These are phyloP conservation scores for Jacana jacana DNA, from an alignment of 2,113 vertebrate species.

Conservation along the genomic window DNA sequence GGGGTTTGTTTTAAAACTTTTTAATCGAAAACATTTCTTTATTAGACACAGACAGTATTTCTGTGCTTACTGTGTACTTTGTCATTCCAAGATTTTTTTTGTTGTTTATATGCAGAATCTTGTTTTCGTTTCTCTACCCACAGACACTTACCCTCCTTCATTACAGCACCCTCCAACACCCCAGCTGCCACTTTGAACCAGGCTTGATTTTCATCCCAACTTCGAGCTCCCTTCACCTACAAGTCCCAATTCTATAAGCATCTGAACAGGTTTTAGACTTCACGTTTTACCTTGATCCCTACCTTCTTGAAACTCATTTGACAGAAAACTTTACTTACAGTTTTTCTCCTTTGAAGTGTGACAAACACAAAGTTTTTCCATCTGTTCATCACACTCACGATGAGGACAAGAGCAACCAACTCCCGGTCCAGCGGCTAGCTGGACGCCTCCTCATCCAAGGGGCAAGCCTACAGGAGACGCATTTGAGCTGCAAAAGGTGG, in stretches of 20 bases:
- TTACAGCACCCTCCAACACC: too few species aligned
- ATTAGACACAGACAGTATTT: not conserved
- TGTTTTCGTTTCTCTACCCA: not conserved
- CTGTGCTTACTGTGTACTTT: not conserved
- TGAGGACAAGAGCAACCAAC: not conserved
- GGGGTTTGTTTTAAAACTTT: not conserved
- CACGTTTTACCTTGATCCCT: not conserved
- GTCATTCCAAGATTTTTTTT: not conserved
- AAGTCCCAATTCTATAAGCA: not conserved
- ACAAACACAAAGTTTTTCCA: not conserved
- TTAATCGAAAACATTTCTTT: not conserved
- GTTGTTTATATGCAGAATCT: not conserved
- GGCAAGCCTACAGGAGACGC: too few species aligned
- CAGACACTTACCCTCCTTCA: not conserved
- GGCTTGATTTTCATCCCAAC: not conserved
- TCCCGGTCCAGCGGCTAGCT: too few species aligned
- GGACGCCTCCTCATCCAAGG: rapidly evolving
- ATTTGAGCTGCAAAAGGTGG: not conserved
- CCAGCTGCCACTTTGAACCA: too few species aligned
- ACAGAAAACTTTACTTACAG: not conserved
- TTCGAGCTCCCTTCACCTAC: not conserved
- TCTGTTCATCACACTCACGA: not conserved
- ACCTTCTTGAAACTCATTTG: not conserved
- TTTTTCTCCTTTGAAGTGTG: not conserved
- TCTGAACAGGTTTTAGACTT: not conserved